These are phyloP conservation scores for Stenchaetothrips biformis DNA, from an alignment of 2,888 invertebrate species.

Conservation along the genomic window DNA sequence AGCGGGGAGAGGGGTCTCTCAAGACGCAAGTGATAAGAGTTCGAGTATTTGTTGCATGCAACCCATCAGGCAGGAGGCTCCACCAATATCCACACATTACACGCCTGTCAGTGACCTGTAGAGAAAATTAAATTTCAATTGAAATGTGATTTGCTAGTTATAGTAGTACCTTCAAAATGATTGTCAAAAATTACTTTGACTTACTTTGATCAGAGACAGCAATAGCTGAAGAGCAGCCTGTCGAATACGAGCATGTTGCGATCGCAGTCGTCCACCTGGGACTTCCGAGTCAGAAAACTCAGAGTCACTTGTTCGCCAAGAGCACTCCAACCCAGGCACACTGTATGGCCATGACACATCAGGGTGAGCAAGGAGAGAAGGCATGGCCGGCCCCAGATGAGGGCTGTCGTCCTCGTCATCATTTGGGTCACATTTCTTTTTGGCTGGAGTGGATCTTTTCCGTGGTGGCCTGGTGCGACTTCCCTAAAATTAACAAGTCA, in stretches of 20 bases:
- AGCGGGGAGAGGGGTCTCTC: conserved; percentile 63
- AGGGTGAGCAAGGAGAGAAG: not conserved
- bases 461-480: not conserved
- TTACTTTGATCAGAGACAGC: conserved; percentile 38
- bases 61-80: conserved; percentile 56
- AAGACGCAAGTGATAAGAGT: conserved; percentile 52
- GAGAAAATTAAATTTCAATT: conserved; percentile 5
- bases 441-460: not conserved
- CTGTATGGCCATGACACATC: not conserved
- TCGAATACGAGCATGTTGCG: conserved; percentile 44
- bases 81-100: conserved; percentile 74
- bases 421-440: not conserved
- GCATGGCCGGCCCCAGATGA: not conserved
- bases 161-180: conserved; percentile 4
- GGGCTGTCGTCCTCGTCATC: not conserved
- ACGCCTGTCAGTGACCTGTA: conserved; percentile 57
- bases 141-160: not conserved
- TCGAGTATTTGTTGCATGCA: not conserved
- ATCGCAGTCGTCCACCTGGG: conserved; percentile 37
- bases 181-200: not conserved
- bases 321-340: not conserved
- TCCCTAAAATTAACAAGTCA: not conserved
- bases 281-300: conserved; percentile 39
- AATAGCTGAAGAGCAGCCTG: conserved; percentile 43
- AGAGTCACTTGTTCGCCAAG: conserved; percentile 37